phyloP scores from a whole-genome alignment of 2,797 vertebrate genomes.

The Taeniopygia guttata region DNA sequence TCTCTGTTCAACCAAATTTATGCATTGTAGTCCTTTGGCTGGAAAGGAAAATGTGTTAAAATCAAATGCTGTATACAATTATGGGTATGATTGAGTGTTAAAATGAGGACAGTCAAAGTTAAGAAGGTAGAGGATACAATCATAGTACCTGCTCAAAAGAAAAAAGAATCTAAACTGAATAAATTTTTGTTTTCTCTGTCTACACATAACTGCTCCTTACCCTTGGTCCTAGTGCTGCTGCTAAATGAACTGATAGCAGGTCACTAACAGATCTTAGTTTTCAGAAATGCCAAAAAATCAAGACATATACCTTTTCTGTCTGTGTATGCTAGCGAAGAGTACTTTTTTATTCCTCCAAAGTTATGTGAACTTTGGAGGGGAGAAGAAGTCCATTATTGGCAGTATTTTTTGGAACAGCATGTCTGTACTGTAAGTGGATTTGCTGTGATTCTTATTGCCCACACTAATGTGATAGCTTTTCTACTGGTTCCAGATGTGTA shows the following conservation, averaged over 20 bases:
- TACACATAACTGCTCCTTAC: not conserved
- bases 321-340: not conserved
- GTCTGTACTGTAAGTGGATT: not conserved
- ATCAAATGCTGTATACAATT: not conserved
- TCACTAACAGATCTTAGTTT: not conserved
- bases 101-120: not conserved
- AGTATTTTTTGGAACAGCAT: not conserved
- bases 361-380: not conserved
- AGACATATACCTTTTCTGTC: not conserved
- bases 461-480: constrained; percentile 2
- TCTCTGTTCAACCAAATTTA: not conserved
- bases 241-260: not conserved
- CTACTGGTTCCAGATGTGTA: constrained; percentile 20
- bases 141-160: not conserved
- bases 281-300: not conserved
- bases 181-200: not conserved
- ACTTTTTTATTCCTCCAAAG: not conserved
- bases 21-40: not conserved
- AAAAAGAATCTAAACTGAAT: not conserved
- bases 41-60: not conserved
- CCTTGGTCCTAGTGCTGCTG: not conserved
- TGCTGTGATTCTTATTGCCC: constrained; percentile 14
- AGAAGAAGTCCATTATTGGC: not conserved
- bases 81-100: not conserved
- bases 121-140: not conserved